These are phyloP conservation scores for Phenacoccus solenopsis DNA, from an alignment of 1,140 invertebrate species.

Conservation along the genomic window DNA sequence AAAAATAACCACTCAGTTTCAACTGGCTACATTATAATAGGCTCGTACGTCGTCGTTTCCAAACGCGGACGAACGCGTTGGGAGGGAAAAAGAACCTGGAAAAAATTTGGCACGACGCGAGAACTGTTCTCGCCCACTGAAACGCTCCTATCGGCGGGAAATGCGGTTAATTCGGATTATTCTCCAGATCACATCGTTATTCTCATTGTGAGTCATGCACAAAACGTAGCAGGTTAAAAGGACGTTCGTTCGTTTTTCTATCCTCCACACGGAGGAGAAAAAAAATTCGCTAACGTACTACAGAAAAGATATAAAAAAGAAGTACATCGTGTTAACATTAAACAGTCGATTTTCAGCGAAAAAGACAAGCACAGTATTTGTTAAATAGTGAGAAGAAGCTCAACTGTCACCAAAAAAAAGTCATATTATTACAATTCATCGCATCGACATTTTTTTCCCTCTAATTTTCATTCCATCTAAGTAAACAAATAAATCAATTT, in stretches of 20 bases:
- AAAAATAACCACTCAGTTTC: not conserved
- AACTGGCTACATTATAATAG: not conserved
- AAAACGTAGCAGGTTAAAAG: not conserved
- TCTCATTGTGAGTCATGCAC: constrained; percentile 5
- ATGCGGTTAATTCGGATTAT: not conserved
- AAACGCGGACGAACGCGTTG: not conserved
- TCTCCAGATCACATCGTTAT: not conserved
- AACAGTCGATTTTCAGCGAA: constrained; percentile 1
- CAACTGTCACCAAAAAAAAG: constrained; percentile 4
- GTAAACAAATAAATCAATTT: too few relatives aligned
- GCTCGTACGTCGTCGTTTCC: not conserved
- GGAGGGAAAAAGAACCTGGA: not conserved
- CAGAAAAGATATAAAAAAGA: not conserved
- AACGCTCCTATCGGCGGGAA: not conserved
- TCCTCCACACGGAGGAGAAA: not conserved
- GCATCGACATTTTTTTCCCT: not conserved
- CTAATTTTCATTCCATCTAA: not conserved
- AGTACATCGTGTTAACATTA: constrained; percentile 7
- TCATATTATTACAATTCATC: not conserved
- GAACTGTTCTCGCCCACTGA: too few relatives aligned
- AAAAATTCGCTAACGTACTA: constrained; percentile 8
- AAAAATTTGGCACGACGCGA: not conserved
- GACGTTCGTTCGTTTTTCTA: not conserved
- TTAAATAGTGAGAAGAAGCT: constrained; percentile 17
- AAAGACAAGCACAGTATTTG: constrained; percentile 16